A percentile compares a stretch with the other conserved stretches of the same genome.
Conservation (phyloP, 2,888 invertebrate genomes). For the Phalangium opilio region DNA sequence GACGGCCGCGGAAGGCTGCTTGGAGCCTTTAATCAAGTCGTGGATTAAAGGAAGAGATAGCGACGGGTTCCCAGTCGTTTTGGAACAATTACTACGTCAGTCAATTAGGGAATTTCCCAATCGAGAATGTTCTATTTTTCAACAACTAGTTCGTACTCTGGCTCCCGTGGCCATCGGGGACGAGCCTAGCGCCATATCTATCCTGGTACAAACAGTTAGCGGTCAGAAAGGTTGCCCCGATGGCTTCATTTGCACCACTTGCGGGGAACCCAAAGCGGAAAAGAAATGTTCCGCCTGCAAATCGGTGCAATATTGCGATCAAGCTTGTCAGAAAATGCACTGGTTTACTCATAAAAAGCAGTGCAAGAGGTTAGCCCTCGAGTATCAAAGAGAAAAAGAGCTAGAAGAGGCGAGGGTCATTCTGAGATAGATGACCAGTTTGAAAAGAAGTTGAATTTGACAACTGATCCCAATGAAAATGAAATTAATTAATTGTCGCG, state of each 20-base stretch:
- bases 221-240: conserved; percentile 49
- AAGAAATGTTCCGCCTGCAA: conserved; percentile 94
- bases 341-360: conserved; percentile 37
- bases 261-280: conserved; percentile 71
- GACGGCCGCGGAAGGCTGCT: conserved; percentile 15
- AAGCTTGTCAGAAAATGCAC: conserved; percentile 78
- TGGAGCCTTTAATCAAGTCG: conserved; percentile 51
- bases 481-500: no score
- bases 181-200: conserved; percentile 52
- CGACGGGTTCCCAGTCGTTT: conserved; percentile 38
- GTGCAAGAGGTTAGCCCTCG: conserved; percentile 13
- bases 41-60: conserved; percentile 45
- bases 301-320: conserved; percentile 80
- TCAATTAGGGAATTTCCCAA: conserved; percentile 78
- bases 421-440: no score
- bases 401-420: background rate
- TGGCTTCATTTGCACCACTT: conserved; percentile 46
- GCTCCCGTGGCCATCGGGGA: conserved; percentile 44
- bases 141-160: conserved; percentile 40
- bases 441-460: no score
- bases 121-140: conserved; percentile 73
- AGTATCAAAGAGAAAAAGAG: background rate
- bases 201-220: conserved; percentile 63
- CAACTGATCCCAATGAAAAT: no score
- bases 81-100: conserved; percentile 61